Base-by-base conservation (phyloP, 35 echinoderm and acorn worm species). In the Strongylocentrotus purpuratus region DNA sequence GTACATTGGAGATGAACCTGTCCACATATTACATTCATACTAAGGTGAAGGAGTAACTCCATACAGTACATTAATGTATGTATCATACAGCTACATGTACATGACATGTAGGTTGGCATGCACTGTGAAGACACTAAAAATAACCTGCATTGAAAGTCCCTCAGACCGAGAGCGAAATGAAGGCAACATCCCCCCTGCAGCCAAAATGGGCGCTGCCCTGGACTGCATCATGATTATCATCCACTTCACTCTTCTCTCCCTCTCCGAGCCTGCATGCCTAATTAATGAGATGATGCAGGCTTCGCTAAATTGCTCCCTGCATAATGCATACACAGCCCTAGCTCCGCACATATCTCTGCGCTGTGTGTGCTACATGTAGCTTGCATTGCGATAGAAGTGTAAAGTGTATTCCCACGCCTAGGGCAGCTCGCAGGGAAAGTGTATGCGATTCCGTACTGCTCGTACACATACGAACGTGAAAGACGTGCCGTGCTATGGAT, bases 121-220 rank as follows among this genome's bases (percentile, higher is more conserved):
- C 25, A 70, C 15, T 25, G 61, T 22, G 61, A 0, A 70, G 18
- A 20, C 20, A 25, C 61, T 70, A 22, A 70, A 70, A 70, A 22
- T 70, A 70, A 6, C 61, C 61, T 70, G 61, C 61, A 18, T 70
- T 70, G 0, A 70, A 18, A 3, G 87, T 88, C 87, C 87, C 87
- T 88, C 87, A 14, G 13, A 46, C 87, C 10, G 32, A 22, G 32
- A 88, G 25, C 31, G n/a, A 14, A 3, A 18, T 88, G 45, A 33
- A 88, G 45, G 87, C 87, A 88, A 5, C 87, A 88, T 88, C 87
- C 87, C 86, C 87, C 87, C 87, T 88, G 87, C 32, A 88, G 87
- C 87, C 10, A 46, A 14, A 88, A 41, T 88, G 87, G 87, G 45
- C 12, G 31, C 9, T 88, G 4, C 87, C 45, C 2, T 7, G 87